Evolutionary conservation across 2,888 invertebrate species (phyloP).

Genomic region (Byasa hedistus): DNA sequence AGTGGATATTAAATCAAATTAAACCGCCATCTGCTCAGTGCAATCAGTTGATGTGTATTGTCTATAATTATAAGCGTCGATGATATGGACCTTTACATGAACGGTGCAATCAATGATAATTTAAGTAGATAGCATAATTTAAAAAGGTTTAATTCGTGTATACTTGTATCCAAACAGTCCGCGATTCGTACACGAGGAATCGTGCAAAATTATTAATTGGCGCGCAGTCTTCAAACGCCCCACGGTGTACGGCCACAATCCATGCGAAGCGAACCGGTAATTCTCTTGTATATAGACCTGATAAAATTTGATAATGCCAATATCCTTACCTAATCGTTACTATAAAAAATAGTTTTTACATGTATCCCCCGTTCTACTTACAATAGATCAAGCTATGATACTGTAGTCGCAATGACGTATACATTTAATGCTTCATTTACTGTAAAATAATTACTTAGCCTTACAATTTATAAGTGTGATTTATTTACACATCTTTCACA

Average conservation of each 20-base stretch:
- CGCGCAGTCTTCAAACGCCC: constrained; percentile 54
- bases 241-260: constrained; percentile 40
- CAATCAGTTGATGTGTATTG: constrained; percentile 11
- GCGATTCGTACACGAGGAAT: constrained; percentile 55
- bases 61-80: constrained; percentile 27
- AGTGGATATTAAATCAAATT: constrained; percentile 17
- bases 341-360: background rate
- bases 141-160: constrained; percentile 19
- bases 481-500: too few relatives aligned
- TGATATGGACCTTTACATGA: constrained; percentile 19
- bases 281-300: constrained; percentile 38
- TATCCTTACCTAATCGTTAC: constrained; percentile 10
- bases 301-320: constrained; percentile 10
- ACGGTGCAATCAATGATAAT: constrained; percentile 29
- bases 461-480: too few relatives aligned
- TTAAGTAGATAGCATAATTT: constrained; percentile 30
- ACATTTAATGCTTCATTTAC: background rate
- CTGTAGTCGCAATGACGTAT: background rate
- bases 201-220: constrained; percentile 72
- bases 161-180: constrained; percentile 50
- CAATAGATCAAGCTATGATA: background rate
- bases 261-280: constrained; percentile 54
- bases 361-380: background rate
- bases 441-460: too few relatives aligned
- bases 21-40: constrained; percentile 18